phyloP scores from a whole-genome alignment of 2,113 vertebrate genomes.

The Petrocephalus zakoni region DNA sequence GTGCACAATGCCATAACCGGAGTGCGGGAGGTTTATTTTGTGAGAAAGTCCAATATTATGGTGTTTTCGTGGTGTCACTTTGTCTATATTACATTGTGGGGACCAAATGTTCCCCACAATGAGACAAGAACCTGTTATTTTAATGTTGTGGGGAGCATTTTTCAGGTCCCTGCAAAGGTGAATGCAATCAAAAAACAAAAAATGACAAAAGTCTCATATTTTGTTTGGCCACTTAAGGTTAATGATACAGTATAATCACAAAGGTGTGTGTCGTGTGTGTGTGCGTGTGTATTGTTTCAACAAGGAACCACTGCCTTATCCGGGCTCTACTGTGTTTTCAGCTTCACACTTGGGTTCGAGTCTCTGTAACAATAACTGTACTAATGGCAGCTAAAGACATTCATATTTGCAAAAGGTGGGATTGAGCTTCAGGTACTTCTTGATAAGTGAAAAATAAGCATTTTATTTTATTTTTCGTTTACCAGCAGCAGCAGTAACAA shows the following conservation, averaged over 20 bases:
- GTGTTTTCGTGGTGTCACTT: too few species aligned
- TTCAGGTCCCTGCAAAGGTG: not conserved
- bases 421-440: not conserved
- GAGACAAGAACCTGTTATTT: not conserved
- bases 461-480: not conserved
- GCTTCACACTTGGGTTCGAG: not conserved
- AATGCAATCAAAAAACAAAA: not conserved
- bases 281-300: not conserved
- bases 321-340: not conserved
- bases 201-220: not conserved
- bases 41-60: not conserved
- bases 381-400: not conserved
- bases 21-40: not conserved
- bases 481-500: not conserved
- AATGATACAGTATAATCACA: not conserved
- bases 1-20: not conserved
- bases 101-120: too few species aligned
- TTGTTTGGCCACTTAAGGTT: too few species aligned
- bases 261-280: not conserved
- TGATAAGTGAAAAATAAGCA: not conserved
- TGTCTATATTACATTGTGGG: too few species aligned
- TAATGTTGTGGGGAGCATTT: not conserved
- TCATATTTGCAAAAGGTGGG: not conserved
- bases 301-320: not conserved
- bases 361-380: not conserved